A percentile compares a stretch with the other conserved stretches of the same genome.
Conservation (phyloP, 2,888 invertebrate genomes). For the Brenthis ino region DNA sequence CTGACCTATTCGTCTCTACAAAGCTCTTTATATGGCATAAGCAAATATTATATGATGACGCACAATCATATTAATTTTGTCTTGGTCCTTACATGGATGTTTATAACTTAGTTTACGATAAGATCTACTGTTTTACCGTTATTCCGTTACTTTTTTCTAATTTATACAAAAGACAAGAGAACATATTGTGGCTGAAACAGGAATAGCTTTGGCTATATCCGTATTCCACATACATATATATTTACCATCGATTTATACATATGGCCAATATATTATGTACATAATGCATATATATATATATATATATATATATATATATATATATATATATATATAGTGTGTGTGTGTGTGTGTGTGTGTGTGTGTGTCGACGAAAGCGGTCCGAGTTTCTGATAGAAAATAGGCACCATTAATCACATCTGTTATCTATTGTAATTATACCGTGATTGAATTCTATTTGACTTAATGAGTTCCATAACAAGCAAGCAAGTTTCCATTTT, state of each 20-base stretch:
- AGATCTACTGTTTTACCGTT: neutral
- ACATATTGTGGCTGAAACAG: no score
- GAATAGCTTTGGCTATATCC: no score
- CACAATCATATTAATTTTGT: conserved; percentile 1
- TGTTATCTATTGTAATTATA: conserved; percentile 27
- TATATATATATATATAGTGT: no score
- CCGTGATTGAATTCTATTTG: conserved; percentile 34
- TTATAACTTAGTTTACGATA: neutral
- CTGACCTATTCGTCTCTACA: neutral
- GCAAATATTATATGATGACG: conserved; percentile 5
- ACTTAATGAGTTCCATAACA: conserved; percentile 38
- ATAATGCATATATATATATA: no score
- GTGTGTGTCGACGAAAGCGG: neutral
- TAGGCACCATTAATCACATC: conserved; percentile 1
- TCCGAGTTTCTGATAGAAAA: neutral
- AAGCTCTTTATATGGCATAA: neutral
- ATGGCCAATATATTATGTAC: no score
- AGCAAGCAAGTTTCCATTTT: conserved; percentile 40
- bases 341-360: no score
- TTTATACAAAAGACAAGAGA: no score
- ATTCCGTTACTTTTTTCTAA: no score
- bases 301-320: no score
- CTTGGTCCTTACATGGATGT: neutral
- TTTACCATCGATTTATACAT: no score
- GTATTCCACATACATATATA: no score